These are phyloP conservation scores for Craseonycteris thonglongyai DNA, from an alignment of 2,113 vertebrate species.

Conservation along the genomic window DNA sequence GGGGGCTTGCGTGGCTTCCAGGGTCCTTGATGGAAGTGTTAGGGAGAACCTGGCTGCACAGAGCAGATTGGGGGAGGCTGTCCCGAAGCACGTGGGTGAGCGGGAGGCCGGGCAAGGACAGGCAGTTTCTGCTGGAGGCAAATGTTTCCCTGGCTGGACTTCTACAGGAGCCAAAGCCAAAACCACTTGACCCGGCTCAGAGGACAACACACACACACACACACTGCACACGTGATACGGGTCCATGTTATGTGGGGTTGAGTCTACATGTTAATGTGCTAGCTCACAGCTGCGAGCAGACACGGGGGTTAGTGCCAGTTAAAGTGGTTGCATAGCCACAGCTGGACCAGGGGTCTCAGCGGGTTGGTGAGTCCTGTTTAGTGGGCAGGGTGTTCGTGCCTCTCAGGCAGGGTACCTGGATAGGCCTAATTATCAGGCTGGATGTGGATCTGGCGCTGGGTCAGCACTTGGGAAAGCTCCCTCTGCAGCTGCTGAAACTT, in stretches of 20 bases:
- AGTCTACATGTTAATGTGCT: not conserved
- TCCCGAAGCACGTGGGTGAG: accelerated
- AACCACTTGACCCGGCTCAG: accelerated
- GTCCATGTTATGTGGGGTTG: not conserved
- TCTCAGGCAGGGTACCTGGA: constrained; percentile 88
- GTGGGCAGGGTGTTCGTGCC: constrained; percentile 67
- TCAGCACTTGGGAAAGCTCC: constrained; percentile 99
- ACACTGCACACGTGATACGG: not conserved
- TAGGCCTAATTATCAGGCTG: constrained; percentile 91
- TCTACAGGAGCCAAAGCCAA: not conserved
- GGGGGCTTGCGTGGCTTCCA: not conserved
- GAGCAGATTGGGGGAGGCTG: not conserved
- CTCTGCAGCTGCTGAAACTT: constrained; percentile 99
- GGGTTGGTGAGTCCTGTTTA: constrained; percentile 79
- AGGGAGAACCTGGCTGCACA: not conserved
- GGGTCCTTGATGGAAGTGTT: not conserved
- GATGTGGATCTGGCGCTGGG: constrained; percentile 99
- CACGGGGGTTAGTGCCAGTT: constrained; percentile 77
- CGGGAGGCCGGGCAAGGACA: accelerated
- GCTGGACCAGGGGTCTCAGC: not conserved
- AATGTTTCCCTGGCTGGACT: not conserved
- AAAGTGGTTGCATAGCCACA: constrained; percentile 41
- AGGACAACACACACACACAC: not conserved
- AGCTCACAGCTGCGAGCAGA: not conserved
- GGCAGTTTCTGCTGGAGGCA: not conserved